Percentiles rank a stretch among this genome's conserved stretches.
phyloP scores from a whole-genome alignment of 2,888 invertebrate species.

The Trichopoda pennipes region DNA sequence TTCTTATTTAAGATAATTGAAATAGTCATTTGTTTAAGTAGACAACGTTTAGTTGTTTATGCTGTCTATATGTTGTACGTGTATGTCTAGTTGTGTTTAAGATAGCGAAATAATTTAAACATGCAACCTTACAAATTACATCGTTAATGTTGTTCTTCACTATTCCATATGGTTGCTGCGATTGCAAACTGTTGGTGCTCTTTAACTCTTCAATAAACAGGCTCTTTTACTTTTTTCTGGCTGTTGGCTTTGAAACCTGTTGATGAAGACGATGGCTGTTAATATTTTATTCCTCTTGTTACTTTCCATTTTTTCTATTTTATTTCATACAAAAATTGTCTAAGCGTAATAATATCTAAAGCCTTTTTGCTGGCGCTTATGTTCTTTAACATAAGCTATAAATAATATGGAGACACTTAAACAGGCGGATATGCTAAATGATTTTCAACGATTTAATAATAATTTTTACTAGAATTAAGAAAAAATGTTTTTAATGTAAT shows the following conservation, averaged over 20 bases:
- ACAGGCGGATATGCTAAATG: too few relatives aligned
- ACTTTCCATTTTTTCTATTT: slow-evolving; percentile 23
- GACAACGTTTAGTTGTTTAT: background rate
- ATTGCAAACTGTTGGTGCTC: slow-evolving; percentile 19
- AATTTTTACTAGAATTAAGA: too few relatives aligned
- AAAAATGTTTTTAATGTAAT: too few relatives aligned
- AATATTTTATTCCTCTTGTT: background rate
- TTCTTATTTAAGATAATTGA: slow-evolving; percentile 49
- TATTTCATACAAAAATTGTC: slow-evolving; percentile 38
- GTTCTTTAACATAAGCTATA: background rate
- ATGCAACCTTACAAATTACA: slow-evolving; percentile 61
- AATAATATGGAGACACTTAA: too few relatives aligned
- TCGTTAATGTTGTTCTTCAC: slow-evolving; percentile 45
- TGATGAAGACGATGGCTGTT: slow-evolving; percentile 21
- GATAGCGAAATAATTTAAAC: slow-evolving; percentile 53
- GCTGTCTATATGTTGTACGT: background rate
- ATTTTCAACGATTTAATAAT: too few relatives aligned
- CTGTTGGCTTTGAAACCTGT: slow-evolving; percentile 9
- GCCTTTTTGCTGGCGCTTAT: background rate
- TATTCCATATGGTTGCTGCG: slow-evolving; percentile 34
- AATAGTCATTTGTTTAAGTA: slow-evolving; percentile 43
- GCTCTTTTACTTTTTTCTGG: background rate
- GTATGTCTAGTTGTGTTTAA: slow-evolving; percentile 36
- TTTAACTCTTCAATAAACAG: slow-evolving; percentile 12
- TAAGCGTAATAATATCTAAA: slow-evolving; percentile 39